Conservation (phyloP, 1,140 invertebrate genomes). For the Arctopsyche grandis region DNA sequence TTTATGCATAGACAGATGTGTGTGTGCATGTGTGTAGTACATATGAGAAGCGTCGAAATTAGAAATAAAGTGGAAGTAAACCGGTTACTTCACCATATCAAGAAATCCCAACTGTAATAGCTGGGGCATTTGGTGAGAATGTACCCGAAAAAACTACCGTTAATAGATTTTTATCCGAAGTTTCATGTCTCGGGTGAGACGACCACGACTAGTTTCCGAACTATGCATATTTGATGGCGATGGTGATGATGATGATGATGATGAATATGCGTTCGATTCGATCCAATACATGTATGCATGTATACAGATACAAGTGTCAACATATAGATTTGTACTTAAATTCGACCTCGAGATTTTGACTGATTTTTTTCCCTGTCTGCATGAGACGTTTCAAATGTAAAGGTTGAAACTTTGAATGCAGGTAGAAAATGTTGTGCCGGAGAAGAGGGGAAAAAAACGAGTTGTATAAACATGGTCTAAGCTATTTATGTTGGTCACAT, state of each 20-base stretch:
- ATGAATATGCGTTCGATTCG: too few relatives aligned
- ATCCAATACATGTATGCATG: not conserved
- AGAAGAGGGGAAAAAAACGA: too few relatives aligned
- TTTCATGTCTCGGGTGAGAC: not conserved
- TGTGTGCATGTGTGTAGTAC: not conserved
- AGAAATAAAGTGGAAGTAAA: constrained; percentile 32
- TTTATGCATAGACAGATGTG: not conserved
- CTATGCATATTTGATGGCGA: too few relatives aligned
- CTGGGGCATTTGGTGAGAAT: constrained; percentile 24
- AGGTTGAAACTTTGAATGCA: too few relatives aligned
- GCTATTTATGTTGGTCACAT: too few relatives aligned
- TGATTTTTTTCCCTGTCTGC: too few relatives aligned
- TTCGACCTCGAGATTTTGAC: too few relatives aligned
- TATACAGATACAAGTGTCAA: not conserved
- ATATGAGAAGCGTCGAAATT: constrained; percentile 21
- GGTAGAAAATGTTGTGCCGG: too few relatives aligned
- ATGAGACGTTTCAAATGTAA: too few relatives aligned
- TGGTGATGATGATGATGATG: too few relatives aligned
- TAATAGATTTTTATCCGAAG: constrained; percentile 27
- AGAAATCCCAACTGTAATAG: constrained; percentile 32
- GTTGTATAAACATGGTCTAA: too few relatives aligned
- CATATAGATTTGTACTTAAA: not conserved
- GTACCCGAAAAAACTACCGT: constrained; percentile 12
- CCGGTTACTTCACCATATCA: constrained; percentile 28
- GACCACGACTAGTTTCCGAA: too few relatives aligned